Evolutionary conservation across 2,797 vertebrate species (phyloP).

Genomic region (Telmatherina bonti): DNA sequence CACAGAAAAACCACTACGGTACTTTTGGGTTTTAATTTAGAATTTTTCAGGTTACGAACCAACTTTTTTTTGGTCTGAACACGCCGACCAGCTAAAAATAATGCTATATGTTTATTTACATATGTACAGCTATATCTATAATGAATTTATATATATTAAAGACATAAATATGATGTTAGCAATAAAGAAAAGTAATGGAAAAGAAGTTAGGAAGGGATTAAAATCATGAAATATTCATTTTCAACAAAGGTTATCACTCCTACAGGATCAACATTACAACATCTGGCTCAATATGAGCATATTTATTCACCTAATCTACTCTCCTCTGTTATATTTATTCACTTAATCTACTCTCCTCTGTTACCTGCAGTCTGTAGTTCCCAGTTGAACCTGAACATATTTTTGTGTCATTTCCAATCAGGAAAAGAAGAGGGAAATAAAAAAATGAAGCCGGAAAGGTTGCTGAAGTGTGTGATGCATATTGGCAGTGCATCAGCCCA

Average conservation of each 20-base stretch:
- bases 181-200: background rate
- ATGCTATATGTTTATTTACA: no score
- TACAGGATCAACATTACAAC: background rate
- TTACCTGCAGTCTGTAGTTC: constrained; percentile 8
- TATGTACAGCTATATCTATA: no score
- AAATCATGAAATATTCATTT: background rate
- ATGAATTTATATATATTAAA: no score
- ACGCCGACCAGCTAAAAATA: no score
- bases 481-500: constrained; percentile 21
- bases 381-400: constrained; percentile 14
- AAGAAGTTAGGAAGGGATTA: background rate
- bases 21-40: no score
- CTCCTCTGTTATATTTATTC: background rate
- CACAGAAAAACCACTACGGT: no score
- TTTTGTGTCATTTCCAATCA: constrained; percentile 11
- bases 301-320: background rate
- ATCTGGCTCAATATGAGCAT: background rate
- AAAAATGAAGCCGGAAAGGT: constrained; percentile 8
- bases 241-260: background rate
- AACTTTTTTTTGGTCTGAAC: no score
- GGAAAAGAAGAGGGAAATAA: constrained; percentile 3
- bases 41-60: no score
- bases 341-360: background rate
- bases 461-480: constrained; percentile 20
- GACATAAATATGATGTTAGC: no score